Percentiles rank a stretch among this genome's conserved stretches.
phyloP scores from a whole-genome alignment of 2,797 vertebrate genomes.

The Pseudotriccus pelzelni region DNA sequence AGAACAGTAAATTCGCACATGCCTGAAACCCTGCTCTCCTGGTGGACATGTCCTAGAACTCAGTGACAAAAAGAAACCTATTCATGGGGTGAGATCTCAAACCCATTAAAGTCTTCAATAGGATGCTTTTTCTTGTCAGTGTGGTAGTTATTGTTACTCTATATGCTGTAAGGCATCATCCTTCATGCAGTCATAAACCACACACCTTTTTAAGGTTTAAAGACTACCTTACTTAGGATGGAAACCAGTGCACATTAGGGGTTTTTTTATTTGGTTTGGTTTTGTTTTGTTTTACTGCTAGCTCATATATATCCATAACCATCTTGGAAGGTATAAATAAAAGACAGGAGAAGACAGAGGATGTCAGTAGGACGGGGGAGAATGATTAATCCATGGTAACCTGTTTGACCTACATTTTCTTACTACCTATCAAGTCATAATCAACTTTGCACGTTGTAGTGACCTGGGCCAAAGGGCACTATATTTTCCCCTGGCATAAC shows the following conservation, averaged over 20 bases:
- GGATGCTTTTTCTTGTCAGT: not conserved
- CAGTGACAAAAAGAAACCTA: not conserved
- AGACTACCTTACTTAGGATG: not conserved
- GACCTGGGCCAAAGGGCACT: not conserved
- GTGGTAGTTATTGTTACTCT: not conserved
- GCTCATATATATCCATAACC: not conserved
- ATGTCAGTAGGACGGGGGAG: not conserved
- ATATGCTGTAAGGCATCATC: fast-evolving
- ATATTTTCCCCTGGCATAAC: not conserved
- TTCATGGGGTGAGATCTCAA: not conserved
- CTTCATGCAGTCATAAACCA: not conserved
- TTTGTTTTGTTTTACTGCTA: not conserved
- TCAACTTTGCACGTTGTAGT: not conserved
- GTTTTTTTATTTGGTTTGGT: too few species aligned
- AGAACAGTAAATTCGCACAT: slow-evolving; percentile 6
- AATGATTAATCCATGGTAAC: not conserved
- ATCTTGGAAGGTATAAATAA: not conserved
- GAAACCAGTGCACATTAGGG: fast-evolving
- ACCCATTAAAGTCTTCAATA: not conserved
- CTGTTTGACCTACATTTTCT: not conserved
- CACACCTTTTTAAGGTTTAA: not conserved
- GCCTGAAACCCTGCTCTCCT: not conserved
- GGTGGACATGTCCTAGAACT: fast-evolving
- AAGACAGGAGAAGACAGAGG: not conserved
- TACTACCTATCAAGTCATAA: not conserved